These are phyloP conservation scores for Pammene fasciana DNA, from an alignment of 2,888 invertebrate genomes.

Conservation along the genomic window DNA sequence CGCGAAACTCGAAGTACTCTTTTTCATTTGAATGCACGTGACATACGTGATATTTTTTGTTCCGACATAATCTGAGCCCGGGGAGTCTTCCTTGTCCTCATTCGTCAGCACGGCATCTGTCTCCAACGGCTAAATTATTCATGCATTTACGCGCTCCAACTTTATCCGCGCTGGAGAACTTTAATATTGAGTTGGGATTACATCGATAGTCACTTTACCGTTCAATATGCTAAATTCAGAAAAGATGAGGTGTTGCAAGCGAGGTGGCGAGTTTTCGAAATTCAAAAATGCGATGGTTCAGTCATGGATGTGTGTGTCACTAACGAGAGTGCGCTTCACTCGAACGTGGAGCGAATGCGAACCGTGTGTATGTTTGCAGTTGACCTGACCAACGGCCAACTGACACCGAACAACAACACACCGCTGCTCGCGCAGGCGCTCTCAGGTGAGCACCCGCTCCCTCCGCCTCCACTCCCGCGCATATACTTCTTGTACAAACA, in stretches of 20 bases:
- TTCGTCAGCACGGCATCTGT: slow-evolving; percentile 77
- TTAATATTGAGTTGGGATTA: slow-evolving; percentile 74
- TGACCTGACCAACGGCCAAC: slow-evolving; percentile 97
- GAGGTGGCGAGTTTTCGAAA: slow-evolving; percentile 53
- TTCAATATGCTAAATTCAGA: slow-evolving; percentile 69
- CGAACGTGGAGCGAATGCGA: slow-evolving; percentile 82
- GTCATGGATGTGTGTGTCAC: slow-evolving; percentile 76
- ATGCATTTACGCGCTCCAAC: slow-evolving; percentile 78
- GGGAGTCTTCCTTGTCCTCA: slow-evolving; percentile 71
- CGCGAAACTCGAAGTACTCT: slow-evolving; percentile 82
- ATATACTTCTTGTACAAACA: slow-evolving; percentile 40
- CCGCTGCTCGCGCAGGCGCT: slow-evolving; percentile 97
- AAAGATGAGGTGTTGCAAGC: slow-evolving; percentile 60
- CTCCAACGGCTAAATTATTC: slow-evolving; percentile 79
- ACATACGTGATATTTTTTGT: slow-evolving; percentile 82
- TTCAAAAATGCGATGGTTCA: slow-evolving; percentile 74
- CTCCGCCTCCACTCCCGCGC: slow-evolving; percentile 52
- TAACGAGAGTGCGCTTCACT: slow-evolving; percentile 69
- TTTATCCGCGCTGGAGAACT: slow-evolving; percentile 68
- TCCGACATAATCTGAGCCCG: slow-evolving; percentile 75
- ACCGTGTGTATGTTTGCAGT: slow-evolving; percentile 90
- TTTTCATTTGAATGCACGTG: slow-evolving; percentile 84
- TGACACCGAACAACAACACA: slow-evolving; percentile 98
- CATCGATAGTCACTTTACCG: slow-evolving; percentile 74
- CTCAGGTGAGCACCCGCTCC: slow-evolving; percentile 88